Evolutionary conservation across 2,797 vertebrate genomes (phyloP).

Genomic region (Syndactyla subalaris): DNA sequence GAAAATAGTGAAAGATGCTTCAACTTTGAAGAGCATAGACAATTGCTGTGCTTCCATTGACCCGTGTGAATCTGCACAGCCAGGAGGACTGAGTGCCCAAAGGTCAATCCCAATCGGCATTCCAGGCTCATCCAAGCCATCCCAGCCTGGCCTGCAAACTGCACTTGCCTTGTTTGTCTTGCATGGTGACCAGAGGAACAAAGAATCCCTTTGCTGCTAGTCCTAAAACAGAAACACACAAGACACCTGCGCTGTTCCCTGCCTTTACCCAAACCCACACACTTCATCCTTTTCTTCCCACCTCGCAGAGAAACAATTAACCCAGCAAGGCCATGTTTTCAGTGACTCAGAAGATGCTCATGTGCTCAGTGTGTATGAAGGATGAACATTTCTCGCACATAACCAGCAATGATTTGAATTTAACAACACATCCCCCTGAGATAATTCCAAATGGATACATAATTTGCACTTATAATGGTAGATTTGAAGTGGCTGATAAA

Average conservation of each 20-base stretch:
- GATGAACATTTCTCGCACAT: neutral
- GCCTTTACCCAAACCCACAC: neutral
- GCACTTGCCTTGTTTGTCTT: neutral
- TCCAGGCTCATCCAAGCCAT: neutral
- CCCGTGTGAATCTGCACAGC: fast-evolving
- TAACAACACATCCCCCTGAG: neutral
- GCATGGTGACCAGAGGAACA: neutral
- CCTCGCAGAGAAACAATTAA: neutral
- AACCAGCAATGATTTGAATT: neutral
- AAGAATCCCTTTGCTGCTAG: neutral
- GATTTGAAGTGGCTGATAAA: neutral
- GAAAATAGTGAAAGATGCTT: neutral
- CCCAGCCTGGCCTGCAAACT: neutral
- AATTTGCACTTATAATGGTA: neutral
- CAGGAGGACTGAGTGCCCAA: neutral
- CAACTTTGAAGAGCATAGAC: fast-evolving
- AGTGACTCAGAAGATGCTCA: neutral
- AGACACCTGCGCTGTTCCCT: neutral
- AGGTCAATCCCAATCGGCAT: neutral
- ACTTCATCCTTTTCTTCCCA: neutral
- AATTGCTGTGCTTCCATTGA: neutral
- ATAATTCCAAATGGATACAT: neutral
- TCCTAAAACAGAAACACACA: neutral
- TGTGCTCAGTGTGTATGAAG: fast-evolving
- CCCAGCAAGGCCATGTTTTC: neutral